A percentile compares a stretch with the other conserved stretches of the same genome.
Conservation (phyloP, 2,113 vertebrate species). For the Entelurus aequoreus region DNA sequence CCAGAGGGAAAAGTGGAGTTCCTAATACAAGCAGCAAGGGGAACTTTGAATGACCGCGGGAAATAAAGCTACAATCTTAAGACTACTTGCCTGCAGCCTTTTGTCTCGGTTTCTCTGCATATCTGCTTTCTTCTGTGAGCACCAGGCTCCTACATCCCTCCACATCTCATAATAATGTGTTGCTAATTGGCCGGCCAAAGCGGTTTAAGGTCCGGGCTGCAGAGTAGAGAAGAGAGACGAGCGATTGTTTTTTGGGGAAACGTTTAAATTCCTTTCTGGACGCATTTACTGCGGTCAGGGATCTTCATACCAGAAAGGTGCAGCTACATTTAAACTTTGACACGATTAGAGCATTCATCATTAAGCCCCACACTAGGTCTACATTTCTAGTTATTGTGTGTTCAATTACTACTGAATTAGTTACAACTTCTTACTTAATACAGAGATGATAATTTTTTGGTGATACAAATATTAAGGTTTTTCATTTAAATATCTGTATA, state of each 20-base stretch:
- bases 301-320: too few species aligned
- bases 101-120: neutral
- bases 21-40: slow-evolving; percentile 32
- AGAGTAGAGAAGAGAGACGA: slow-evolving; percentile 3
- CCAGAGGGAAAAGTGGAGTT: neutral
- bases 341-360: too few species aligned
- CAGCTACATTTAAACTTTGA: too few species aligned
- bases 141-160: slow-evolving; percentile 4
- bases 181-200: neutral
- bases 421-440: too few species aligned
- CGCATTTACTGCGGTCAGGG: slow-evolving; percentile 9
- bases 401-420: too few species aligned
- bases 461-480: too few species aligned
- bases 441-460: too few species aligned
- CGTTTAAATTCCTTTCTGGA: slow-evolving; percentile 12
- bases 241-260: slow-evolving; percentile 14
- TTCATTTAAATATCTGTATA: too few species aligned
- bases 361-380: too few species aligned
- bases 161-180: neutral
- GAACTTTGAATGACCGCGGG: slow-evolving; percentile 21
- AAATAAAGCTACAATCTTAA: neutral
- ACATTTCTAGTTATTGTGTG: too few species aligned
- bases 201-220: slow-evolving; percentile 6
- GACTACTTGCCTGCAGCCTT: neutral
- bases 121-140: neutral